These are phyloP conservation scores for Loris lydekkerianus DNA, from an alignment of 2,797 vertebrate species.

Conservation along the genomic window DNA sequence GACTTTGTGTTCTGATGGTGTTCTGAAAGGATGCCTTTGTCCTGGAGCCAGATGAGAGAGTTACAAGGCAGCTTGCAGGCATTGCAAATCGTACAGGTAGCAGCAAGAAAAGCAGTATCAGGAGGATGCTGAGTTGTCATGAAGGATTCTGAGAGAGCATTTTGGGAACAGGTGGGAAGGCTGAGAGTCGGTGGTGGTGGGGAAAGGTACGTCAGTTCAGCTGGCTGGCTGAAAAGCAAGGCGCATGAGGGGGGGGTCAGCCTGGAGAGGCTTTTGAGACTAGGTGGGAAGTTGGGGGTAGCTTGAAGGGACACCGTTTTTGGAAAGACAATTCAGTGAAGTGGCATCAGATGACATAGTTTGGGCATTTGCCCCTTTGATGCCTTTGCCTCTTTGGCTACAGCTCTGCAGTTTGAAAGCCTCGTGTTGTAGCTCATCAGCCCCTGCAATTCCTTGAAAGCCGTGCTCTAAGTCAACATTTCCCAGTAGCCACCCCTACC, in stretches of 20 bases:
- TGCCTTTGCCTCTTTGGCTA: neutral
- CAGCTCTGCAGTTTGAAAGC: neutral
- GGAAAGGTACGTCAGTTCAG: neutral
- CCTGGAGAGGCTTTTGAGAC: neutral
- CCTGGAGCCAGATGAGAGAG: neutral
- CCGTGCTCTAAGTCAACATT: neutral
- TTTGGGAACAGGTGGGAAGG: neutral
- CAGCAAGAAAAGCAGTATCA: neutral
- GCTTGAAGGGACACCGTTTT: neutral
- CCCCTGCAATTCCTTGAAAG: neutral
- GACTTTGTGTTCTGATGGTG: neutral
- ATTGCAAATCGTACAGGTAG: neutral
- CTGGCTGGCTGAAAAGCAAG: neutral
- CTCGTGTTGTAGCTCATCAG: neutral
- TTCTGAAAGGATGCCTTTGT: neutral
- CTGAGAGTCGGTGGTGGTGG: neutral
- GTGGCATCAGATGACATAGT: rapidly evolving
- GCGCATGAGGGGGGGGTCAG: too few relatives aligned
- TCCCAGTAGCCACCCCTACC: neutral
- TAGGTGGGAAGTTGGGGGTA: neutral
- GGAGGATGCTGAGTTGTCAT: neutral
- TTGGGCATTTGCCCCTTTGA: neutral
- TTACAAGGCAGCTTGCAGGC: neutral
- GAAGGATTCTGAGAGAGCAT: neutral
- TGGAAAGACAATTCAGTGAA: neutral